Evolutionary conservation across 2,797 vertebrate species (phyloP).

Genomic region (Perodicticus potto): DNA sequence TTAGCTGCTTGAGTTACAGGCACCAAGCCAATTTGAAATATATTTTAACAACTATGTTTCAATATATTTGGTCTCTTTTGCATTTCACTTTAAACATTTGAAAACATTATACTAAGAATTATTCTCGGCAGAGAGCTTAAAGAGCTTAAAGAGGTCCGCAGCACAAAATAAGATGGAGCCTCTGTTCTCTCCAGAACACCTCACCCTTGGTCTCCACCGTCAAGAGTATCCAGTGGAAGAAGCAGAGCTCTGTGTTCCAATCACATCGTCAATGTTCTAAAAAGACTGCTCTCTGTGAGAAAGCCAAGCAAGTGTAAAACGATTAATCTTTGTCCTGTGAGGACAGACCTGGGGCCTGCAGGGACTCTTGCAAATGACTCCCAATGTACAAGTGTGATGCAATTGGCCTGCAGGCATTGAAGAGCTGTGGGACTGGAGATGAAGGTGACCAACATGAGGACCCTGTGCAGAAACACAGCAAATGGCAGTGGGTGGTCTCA

Average conservation of each 20-base stretch:
- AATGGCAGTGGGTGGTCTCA: not conserved
- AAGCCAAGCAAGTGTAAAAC: not conserved
- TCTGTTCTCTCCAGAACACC: not conserved
- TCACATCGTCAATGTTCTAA: not conserved
- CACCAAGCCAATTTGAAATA: not conserved
- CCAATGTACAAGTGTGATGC: not conserved
- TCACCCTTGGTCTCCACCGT: not conserved
- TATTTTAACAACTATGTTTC: slow-evolving; percentile 27
- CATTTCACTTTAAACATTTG: slow-evolving; percentile 13
- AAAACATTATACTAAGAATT: not conserved
- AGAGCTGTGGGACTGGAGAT: not conserved
- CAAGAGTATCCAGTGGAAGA: not conserved
- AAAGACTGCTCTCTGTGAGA: not conserved
- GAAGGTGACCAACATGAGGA: not conserved
- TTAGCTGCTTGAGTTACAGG: no score
- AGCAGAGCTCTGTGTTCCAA: not conserved
- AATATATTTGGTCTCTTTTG: not conserved
- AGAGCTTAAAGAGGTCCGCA: not conserved
- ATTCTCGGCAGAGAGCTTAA: not conserved
- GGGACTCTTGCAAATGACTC: not conserved
- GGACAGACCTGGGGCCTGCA: not conserved
- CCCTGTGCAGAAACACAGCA: slow-evolving; percentile 13
- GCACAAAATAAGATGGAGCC: not conserved
- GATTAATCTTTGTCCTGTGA: not conserved
- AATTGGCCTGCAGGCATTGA: not conserved